Evolutionary conservation across 2,797 vertebrate species (phyloP).

Genomic region (Vultur gryphus): DNA sequence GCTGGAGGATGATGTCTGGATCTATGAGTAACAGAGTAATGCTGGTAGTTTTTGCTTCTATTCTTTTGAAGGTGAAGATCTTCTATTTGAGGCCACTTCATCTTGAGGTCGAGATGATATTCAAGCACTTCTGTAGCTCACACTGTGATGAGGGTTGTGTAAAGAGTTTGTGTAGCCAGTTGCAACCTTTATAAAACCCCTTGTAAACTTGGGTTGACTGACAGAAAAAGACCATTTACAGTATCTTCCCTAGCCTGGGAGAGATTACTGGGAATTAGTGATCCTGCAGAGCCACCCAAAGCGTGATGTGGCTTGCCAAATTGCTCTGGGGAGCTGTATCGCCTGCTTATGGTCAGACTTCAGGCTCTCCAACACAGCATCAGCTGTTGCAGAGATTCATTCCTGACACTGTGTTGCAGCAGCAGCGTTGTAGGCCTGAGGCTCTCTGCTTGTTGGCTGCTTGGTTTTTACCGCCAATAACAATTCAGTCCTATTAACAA

Average conservation of each 20-base stretch:
- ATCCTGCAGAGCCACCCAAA: neutral
- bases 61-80: neutral
- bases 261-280: neutral
- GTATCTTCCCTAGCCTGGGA: neutral
- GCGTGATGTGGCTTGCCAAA: neutral
- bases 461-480: neutral
- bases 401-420: neutral
- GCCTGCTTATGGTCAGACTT: neutral
- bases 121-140: neutral
- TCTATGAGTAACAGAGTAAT: neutral
- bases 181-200: neutral
- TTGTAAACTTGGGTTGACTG: neutral
- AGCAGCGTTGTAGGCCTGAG: neutral
- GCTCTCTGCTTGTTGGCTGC: neutral
- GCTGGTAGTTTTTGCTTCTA: neutral
- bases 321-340: neutral
- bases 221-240: neutral
- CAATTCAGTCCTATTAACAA: neutral
- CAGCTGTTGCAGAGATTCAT: neutral
- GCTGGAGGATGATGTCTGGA: neutral
- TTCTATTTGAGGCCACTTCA: neutral
- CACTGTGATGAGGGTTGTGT: neutral
- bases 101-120: neutral
- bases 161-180: neutral
- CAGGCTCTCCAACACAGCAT: neutral